Conservation (phyloP, 1,140 invertebrate genomes). For the Pseudomyrmex pallidus region DNA sequence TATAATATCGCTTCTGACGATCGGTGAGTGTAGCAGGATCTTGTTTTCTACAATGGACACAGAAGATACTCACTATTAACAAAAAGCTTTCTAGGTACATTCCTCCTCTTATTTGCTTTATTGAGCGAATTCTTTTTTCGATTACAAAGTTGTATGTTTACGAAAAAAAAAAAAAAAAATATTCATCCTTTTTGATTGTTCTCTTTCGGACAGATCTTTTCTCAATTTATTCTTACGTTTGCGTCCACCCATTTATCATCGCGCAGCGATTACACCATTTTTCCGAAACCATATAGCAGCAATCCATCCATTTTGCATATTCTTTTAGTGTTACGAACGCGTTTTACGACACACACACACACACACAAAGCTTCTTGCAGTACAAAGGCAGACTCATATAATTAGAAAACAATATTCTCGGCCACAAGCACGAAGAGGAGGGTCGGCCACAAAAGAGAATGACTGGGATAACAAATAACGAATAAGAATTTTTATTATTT, state of each 20-base stretch:
- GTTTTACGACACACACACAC: not conserved
- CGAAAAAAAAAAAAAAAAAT: not conserved
- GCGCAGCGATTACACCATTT: too few relatives aligned
- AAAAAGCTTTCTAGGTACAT: slow-evolving; percentile 83
- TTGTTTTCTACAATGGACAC: slow-evolving; percentile 83
- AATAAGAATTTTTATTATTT: not conserved
- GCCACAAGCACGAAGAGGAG: slow-evolving; percentile 20
- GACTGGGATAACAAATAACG: not conserved
- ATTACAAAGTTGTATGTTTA: slow-evolving; percentile 50
- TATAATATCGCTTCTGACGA: slow-evolving; percentile 80
- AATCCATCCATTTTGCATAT: too few relatives aligned
- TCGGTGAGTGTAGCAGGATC: slow-evolving; percentile 83
- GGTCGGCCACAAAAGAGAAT: slow-evolving; percentile 28
- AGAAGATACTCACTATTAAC: slow-evolving; percentile 84
- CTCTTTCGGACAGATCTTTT: too few relatives aligned
- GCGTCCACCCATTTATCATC: too few relatives aligned
- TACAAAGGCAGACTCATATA: slow-evolving; percentile 25
- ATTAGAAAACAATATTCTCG: slow-evolving; percentile 29
- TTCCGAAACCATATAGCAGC: too few relatives aligned
- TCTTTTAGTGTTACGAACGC: too few relatives aligned
- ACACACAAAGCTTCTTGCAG: slow-evolving; percentile 31
- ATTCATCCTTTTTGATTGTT: too few relatives aligned
- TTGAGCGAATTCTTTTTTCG: slow-evolving; percentile 14
- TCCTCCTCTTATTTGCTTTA: slow-evolving; percentile 63
- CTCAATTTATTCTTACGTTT: too few relatives aligned